phyloP scores from a whole-genome alignment of 2,797 vertebrate genomes.

The Chloroceryle amazona region DNA sequence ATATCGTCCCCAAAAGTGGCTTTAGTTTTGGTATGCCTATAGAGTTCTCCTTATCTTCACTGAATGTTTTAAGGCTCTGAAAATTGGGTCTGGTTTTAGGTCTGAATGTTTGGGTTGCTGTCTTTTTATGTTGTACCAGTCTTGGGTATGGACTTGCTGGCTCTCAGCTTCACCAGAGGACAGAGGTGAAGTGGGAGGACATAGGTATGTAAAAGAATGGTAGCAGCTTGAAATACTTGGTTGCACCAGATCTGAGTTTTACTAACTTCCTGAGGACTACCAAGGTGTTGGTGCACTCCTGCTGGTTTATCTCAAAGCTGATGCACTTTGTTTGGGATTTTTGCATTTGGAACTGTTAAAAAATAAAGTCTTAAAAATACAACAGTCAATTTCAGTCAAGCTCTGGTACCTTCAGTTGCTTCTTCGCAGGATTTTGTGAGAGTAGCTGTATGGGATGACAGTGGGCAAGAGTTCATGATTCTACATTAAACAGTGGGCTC shows the following conservation, averaged over 20 bases:
- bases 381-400: background rate
- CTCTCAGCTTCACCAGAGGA: background rate
- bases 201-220: background rate
- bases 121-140: background rate
- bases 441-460: background rate
- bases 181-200: background rate
- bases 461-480: background rate
- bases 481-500: background rate
- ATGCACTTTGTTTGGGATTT: background rate
- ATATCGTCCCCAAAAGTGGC: background rate
- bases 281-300: background rate
- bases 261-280: background rate
- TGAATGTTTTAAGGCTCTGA: background rate
- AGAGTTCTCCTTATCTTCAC: background rate
- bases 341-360: background rate
- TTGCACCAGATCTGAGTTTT: background rate
- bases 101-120: background rate
- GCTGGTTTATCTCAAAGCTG: background rate
- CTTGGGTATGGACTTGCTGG: background rate
- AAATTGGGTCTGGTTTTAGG: fast-evolving
- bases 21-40: fast-evolving
- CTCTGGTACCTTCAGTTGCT: background rate
- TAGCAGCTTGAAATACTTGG: background rate
- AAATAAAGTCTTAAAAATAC: background rate
- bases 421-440: background rate